Percentiles rank a stretch among this genome's conserved stretches.
phyloP scores from a whole-genome alignment of 2,888 invertebrate species.

The Yponomeuta sedellus region DNA sequence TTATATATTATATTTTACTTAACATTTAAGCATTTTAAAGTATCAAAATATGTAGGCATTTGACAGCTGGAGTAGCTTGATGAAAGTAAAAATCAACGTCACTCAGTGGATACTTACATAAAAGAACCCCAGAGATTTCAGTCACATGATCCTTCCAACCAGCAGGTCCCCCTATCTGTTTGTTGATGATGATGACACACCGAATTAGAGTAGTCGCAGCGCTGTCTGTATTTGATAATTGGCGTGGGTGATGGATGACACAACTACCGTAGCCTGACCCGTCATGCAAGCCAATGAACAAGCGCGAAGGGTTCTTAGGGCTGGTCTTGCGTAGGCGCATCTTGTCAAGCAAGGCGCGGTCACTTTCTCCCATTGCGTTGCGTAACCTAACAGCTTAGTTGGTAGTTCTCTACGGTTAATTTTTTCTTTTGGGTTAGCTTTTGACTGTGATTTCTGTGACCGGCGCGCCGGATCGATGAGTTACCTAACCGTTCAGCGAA shows the following conservation, averaged over 20 bases:
- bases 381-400: not conserved
- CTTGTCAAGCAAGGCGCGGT: constrained; percentile 14
- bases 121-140: no score
- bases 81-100: no score
- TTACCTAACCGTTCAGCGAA: not conserved
- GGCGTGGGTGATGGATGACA: constrained; percentile 11
- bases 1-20: no score
- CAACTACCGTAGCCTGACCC: not conserved
- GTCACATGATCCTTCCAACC: no score
- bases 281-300: not conserved
- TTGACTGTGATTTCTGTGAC: not conserved
- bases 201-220: not conserved
- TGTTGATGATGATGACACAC: not conserved
- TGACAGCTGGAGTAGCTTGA: no score
- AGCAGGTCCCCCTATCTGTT: no score
- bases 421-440: not conserved
- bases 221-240: constrained; percentile 12
- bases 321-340: constrained; percentile 11
- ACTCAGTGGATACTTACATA: no score
- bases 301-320: not conserved
- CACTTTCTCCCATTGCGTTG: constrained; percentile 16
- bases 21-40: no score
- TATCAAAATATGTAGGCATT: no score
- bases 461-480: not conserved
- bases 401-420: not conserved